Base-by-base conservation (phyloP, 2,888 invertebrate genomes). In the Nymphalis c-album region DNA sequence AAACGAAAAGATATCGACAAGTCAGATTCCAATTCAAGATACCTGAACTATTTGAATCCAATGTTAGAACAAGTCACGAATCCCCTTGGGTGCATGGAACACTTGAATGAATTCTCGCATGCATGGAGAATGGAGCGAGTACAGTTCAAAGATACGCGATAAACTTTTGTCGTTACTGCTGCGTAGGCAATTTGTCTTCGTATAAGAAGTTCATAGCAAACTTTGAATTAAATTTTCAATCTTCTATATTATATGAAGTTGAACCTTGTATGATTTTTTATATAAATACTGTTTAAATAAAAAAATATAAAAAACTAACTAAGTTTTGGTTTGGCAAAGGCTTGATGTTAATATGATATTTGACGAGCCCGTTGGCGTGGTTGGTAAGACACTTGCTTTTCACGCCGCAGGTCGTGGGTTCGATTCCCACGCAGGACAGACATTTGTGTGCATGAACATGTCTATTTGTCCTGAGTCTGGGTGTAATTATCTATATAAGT, bases 81-180 rank as follows among this genome's bases (percentile, higher is more conserved):
- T 64, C 67, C 68, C 57, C 72, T 63, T 46, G 58, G 71, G 68
- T 71, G 68, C 64, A 63, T 66, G 59, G 64, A 75, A 71, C 69
- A 70, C 68, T 70, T 66, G 68, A 72, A 53, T 60, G 70, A 71
- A 64, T 64, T 64, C 66, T 46, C 57, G 60, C 60, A 67, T 70
- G 64, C 67, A 68, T 61, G 60, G 63, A 58, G 71, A 72, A 70
- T 50, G 68, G 68, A 70, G 69, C 64, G 40, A 55, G 63, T 70
- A 55, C 61, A 65, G 69, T 66, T 69, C 70, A 68, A 60, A 26
- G 59, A 71, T 65, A 71, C 64, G 69, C 68, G 67, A 64, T 71
- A 71, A 71, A 74, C 60, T 72, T 72, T 63, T 55, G 63, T 63
- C 73, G 63, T 71, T 70, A 68, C 63, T 63, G 51, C 64, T 66